Conservation (phyloP, 53 echinoderm and acorn worm genomes). For the Crossaster papposus region DNA sequence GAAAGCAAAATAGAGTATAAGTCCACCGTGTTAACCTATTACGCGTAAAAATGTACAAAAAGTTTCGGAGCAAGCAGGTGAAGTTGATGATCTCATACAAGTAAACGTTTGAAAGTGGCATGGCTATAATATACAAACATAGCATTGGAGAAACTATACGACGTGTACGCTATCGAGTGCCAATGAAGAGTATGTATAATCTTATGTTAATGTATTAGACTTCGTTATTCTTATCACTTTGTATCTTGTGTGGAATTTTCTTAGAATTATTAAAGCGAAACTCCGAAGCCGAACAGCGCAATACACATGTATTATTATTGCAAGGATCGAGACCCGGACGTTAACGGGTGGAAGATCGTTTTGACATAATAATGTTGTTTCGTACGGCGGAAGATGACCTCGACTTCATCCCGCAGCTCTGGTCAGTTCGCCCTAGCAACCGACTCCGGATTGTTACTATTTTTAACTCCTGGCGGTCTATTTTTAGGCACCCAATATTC, state of each 20-base stretch:
- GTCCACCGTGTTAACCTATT: too few relatives aligned
- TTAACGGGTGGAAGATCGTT: too few relatives aligned
- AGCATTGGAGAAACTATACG: background rate
- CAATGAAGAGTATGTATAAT: background rate
- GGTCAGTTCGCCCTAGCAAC: constrained; percentile 39
- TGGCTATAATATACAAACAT: too few relatives aligned
- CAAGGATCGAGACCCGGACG: too few relatives aligned
- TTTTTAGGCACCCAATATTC: constrained; percentile 26
- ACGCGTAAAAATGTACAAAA: too few relatives aligned
- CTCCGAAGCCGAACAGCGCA: too few relatives aligned
- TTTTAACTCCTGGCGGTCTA: constrained; percentile 27
- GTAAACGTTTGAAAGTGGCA: too few relatives aligned
- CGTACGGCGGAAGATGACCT: background rate
- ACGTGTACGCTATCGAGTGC: too few relatives aligned
- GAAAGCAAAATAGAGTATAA: too few relatives aligned
- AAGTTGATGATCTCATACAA: too few relatives aligned
- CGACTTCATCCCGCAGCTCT: constrained; percentile 8
- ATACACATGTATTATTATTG: background rate
- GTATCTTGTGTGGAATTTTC: background rate
- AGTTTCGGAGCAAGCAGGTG: too few relatives aligned
- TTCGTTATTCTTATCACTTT: background rate
- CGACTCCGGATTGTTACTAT: constrained; percentile 38
- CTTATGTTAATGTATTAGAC: background rate
- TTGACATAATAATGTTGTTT: background rate
- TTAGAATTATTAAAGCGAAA: background rate